Evolutionary conservation across 2,888 invertebrate genomes (phyloP).

Genomic region (Drosophila kanekoi): DNA sequence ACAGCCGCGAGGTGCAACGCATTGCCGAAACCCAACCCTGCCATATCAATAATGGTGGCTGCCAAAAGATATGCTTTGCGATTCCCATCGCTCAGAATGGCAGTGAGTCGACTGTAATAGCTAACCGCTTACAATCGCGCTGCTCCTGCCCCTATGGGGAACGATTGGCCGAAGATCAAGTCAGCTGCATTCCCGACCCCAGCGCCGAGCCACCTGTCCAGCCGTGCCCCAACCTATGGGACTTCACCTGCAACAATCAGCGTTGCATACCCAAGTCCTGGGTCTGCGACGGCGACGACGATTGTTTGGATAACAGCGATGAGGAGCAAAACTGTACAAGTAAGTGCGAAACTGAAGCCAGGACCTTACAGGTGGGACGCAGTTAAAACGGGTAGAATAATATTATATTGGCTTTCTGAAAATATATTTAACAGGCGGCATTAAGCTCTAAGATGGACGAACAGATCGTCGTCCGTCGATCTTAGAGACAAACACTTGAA

Average conservation of each 20-base stretch:
- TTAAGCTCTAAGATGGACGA: too few relatives aligned
- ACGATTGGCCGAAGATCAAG: slow-evolving; percentile 89
- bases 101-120: slow-evolving; percentile 82
- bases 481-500: too few relatives aligned
- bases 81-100: slow-evolving; percentile 86
- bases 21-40: slow-evolving; percentile 93
- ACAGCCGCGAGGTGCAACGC: slow-evolving; percentile 90
- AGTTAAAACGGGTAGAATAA: too few relatives aligned
- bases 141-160: slow-evolving; percentile 98
- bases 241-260: slow-evolving; percentile 97
- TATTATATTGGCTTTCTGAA: too few relatives aligned
- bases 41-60: slow-evolving; percentile 93
- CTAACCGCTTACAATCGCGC: slow-evolving; percentile 86
- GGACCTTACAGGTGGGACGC: not conserved
- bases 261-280: slow-evolving; percentile 96
- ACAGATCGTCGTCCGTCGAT: too few relatives aligned
- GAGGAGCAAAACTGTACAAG: slow-evolving; percentile 97
- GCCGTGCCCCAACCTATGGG: slow-evolving; percentile 95
- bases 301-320: slow-evolving; percentile 97
- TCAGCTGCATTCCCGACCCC: slow-evolving; percentile 92
- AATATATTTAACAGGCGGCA: too few relatives aligned
- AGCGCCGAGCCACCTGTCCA: slow-evolving; percentile 94
- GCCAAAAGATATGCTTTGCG: slow-evolving; percentile 98
- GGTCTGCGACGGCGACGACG: slow-evolving; percentile 98
- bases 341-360: slow-evolving; percentile 85